Evolutionary conservation across 1,140 invertebrate species (phyloP), one percentile per base, ranked within the genome.

Genomic region (Drosophila lini): DNA sequence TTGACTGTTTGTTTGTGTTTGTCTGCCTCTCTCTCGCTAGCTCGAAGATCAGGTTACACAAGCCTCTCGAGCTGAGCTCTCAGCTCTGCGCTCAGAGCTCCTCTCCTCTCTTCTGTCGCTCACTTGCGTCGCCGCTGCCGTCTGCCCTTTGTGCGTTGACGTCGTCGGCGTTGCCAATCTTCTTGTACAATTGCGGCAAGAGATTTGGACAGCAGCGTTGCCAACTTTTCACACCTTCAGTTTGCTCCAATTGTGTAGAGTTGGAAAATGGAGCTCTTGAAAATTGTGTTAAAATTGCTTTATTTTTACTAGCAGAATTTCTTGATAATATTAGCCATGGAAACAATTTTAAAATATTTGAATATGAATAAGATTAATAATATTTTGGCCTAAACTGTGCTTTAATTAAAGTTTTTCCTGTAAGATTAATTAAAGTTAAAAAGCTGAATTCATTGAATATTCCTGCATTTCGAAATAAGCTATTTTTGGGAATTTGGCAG

Each of bases 1-100:
- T n/a, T 28, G 28, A 32, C 25, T 71, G 56, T 62, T 22, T 74
- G 68, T 48, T 22, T 70, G 53, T 74, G 69, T 55, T 58, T 73
- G 65, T 28, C 32, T 19, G 41, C 38, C 56, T 28, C 59, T 42
- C 48, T 15, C 59, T 41, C 62, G 16, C 9, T 59, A 55, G 48
- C 69, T 44, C 8, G 34, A 52, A 76, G 81, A 83, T 83, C 81
- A 80, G 80, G 81, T 83, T 83, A 83, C 80, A 83, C 80, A 83
- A 83, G 65, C 69, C 45, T 52, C 28, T 63, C 45, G 11, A n/a
- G 31, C 16, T 16, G 61, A 41, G 22, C 13, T 44, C 41, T 57
- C 19, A n/a, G 45, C 45, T 48, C 47, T 32, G 48, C 16, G 15
- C 13, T 50, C 31, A 11, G 52, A 9, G 16, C 40, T 41, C 32